A percentile compares a stretch with the other conserved stretches of the same genome.
phyloP scores from a whole-genome alignment of 2,797 vertebrate genomes.

The Serranus cabrilla region DNA sequence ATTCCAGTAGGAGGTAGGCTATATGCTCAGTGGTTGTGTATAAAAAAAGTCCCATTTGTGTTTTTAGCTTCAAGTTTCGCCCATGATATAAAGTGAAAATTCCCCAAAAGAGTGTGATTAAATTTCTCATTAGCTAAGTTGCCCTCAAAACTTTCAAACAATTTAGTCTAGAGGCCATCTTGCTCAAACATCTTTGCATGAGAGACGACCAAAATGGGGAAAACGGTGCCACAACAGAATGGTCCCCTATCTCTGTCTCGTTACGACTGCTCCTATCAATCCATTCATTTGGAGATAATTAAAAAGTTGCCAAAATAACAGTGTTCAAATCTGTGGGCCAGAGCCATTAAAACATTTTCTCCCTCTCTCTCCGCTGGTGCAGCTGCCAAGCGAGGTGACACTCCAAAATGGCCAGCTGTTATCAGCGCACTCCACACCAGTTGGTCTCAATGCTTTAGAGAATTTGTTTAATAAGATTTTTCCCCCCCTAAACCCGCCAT shows the following conservation, averaged over 20 bases:
- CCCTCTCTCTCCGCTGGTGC: slow-evolving; percentile 60
- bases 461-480: slow-evolving; percentile 86
- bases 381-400: slow-evolving; percentile 81
- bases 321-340: slow-evolving; percentile 73
- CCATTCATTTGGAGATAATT: slow-evolving; percentile 84
- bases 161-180: slow-evolving; percentile 66
- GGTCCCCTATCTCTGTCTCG: slow-evolving; percentile 54
- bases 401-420: slow-evolving; percentile 85
- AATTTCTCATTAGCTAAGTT: slow-evolving; percentile 64
- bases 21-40: neutral
- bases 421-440: slow-evolving; percentile 87
- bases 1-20: neutral
- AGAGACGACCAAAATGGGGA: slow-evolving; percentile 36
- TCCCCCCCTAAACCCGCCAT: slow-evolving; percentile 50
- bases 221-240: slow-evolving; percentile 51
- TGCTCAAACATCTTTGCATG: slow-evolving; percentile 53
- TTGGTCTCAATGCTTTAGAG: slow-evolving; percentile 84
- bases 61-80: slow-evolving; percentile 22
- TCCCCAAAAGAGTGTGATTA: slow-evolving; percentile 36
- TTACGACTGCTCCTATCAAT: slow-evolving; percentile 69
- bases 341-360: slow-evolving; percentile 74
- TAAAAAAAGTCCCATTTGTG: slow-evolving; percentile 11
- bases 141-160: slow-evolving; percentile 59
- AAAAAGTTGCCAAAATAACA: slow-evolving; percentile 82
- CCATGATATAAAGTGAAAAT: slow-evolving; percentile 7